Evolutionary conservation across 2,797 vertebrate species (phyloP), one percentile per base, ranked within the genome.

Genomic region (Hemibagrus guttatus): DNA sequence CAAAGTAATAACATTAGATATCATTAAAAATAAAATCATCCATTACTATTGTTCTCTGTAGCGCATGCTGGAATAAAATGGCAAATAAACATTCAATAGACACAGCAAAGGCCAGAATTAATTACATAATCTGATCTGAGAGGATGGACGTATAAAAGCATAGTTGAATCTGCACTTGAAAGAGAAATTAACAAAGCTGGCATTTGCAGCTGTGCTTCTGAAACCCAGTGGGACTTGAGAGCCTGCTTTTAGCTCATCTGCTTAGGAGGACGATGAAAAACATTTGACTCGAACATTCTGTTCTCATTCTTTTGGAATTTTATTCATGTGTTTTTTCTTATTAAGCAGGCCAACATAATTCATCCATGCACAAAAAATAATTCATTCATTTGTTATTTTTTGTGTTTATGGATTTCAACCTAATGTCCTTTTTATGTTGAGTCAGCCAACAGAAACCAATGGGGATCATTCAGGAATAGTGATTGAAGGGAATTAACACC

Each of bases 211-310:
- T 89, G 83, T 35, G 75, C 66, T 39, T 84, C 75, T 72, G 16
- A 86, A 82, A 81, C 31, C 84, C 31, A 26, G 17, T 81, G 84
- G 83, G 75, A 61, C 75, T 83, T 81, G 26, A 54, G 39, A 26
- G 61, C 56, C 54, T 87, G 54, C 87, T 83, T 90, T 88, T 83
- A 82, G 59, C 81, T 85, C 49, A 68, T 86, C 54, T 76, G 85
- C 61, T 28, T 71, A 52, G 58, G 31, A 64, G 79, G 68, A 85
- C 35, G 35, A 59, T 35, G 35, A 59, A 74, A 84, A 46, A 85
- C 69, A 71, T 66, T 68, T 81, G 42, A 80, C 75, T 72, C 58
- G 68, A 52, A 78, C 56, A 39, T 4, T 42, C 23, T 68, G n/a
- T 54, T 28, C 14, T 49, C 31, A 71, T n/a, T 80, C 14, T 28